These are phyloP conservation scores for Acanthochromis polyacanthus DNA, from an alignment of 2,113 vertebrate genomes.

Conservation along the genomic window DNA sequence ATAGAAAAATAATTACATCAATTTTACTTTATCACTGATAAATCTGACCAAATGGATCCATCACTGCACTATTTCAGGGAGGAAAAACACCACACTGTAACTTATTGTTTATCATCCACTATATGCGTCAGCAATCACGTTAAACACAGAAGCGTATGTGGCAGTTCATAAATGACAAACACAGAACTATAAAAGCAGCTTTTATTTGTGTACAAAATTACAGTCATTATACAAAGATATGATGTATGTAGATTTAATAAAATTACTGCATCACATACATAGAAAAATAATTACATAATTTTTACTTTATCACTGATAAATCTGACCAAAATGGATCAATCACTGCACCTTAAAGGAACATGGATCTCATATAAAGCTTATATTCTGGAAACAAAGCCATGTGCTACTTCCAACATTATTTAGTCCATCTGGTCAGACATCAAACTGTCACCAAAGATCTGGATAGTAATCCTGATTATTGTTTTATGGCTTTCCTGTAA, in stretches of 20 bases:
- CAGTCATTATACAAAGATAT: background rate
- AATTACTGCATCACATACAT: no score
- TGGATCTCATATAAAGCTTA: no score
- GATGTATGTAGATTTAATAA: no score
- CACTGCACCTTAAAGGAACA: no score
- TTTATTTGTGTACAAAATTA: conserved; percentile 41
- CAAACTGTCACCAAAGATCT: background rate
- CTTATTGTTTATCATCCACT: background rate
- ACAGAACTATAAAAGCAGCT: background rate
- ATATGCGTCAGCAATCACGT: no score
- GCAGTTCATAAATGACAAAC: no score
- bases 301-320: background rate
- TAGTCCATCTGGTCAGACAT: background rate
- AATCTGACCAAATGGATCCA: background rate
- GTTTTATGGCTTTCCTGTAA: background rate
- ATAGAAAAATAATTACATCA: background rate
- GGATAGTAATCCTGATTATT: background rate
- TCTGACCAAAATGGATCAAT: background rate
- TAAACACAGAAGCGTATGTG: no score
- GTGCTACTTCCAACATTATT: background rate
- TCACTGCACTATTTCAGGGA: no score
- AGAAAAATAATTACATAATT: background rate
- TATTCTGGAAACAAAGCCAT: background rate
- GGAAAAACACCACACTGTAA: background rate
- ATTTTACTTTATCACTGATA: background rate